Evolutionary conservation across 2,888 invertebrate species (phyloP), one percentile per base, ranked within the genome.

Genomic region (Trachelus tabidus): DNA sequence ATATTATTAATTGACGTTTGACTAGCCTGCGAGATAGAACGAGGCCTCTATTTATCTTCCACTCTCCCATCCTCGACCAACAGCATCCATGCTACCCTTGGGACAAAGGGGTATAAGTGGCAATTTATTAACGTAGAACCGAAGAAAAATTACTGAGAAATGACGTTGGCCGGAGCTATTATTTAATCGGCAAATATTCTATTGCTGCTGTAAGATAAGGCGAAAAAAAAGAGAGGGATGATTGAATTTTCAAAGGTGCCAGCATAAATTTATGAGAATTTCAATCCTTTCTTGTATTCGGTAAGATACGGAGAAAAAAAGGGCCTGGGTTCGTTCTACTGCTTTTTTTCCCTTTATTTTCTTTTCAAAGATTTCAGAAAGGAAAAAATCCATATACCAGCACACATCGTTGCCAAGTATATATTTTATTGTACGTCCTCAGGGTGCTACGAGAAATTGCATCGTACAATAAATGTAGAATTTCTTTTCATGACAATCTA

Each of bases 1-100:
- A 23, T 11, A 12, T 75, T 56, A 75, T 69, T 75, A 75, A 75
- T 68, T 75, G 68, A 69, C 33, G 4, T 77, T 78, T 73, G 76
- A 82, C 75, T 31, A 31, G 33, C 0, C 71, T 31, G 33, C 31
- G 33, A 71, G 33, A 71, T 34, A 33, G 33, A 31, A 31, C 31
- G 71, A 33, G n/a, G 71, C 71, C 71, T 31, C 31, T 71, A 34
- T 31, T 71, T 33, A 71, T 71, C 34, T 71, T 71, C 31, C 12
- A 15, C 34, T 34, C 71, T 71, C 9, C 30, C 31, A 31, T 71
- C 33, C 71, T 33, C 71, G 12, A 31, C 12, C 31, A 15, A 15
- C 4, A 15, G 15, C 15, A 56, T 23, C 23, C 40, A 6, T 56
- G 23, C 9, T 56, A 56, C 40, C 40, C 23, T 23, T 56, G 15